phyloP scores from a whole-genome alignment of 2,113 vertebrate species.

The Cyrtonyx montezumae region DNA sequence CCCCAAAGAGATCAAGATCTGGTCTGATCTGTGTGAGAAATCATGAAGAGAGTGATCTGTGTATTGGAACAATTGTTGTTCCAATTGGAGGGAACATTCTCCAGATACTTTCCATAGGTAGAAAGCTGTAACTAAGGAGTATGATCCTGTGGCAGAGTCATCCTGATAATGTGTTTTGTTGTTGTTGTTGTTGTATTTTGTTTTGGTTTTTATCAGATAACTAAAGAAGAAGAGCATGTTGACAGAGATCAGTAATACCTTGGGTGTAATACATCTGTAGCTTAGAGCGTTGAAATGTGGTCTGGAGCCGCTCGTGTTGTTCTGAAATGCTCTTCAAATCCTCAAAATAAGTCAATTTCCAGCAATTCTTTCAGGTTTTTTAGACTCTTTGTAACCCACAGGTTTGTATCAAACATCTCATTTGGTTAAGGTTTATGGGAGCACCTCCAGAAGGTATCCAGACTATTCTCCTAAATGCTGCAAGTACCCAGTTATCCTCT shows the following conservation, averaged over 20 bases:
- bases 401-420: not conserved
- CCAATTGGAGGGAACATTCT: not conserved
- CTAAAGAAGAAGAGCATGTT: not conserved
- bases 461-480: not conserved
- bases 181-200: not conserved
- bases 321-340: not conserved
- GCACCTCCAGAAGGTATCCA: not conserved
- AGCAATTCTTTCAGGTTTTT: not conserved
- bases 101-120: not conserved
- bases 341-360: rapidly evolving
- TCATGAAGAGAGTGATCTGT: not conserved
- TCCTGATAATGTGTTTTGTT: not conserved
- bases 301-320: not conserved
- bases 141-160: not conserved
- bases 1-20: not conserved
- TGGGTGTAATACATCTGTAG: not conserved
- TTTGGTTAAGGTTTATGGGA: not conserved
- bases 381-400: not conserved
- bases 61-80: not conserved
- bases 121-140: not conserved
- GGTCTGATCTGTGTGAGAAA: not conserved
- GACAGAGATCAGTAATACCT: not conserved
- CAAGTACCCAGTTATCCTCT: not conserved
- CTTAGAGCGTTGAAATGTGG: not conserved
- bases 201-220: not conserved